Base-by-base conservation (phyloP, 2,888 invertebrate genomes). In the Campoplex nolae region DNA sequence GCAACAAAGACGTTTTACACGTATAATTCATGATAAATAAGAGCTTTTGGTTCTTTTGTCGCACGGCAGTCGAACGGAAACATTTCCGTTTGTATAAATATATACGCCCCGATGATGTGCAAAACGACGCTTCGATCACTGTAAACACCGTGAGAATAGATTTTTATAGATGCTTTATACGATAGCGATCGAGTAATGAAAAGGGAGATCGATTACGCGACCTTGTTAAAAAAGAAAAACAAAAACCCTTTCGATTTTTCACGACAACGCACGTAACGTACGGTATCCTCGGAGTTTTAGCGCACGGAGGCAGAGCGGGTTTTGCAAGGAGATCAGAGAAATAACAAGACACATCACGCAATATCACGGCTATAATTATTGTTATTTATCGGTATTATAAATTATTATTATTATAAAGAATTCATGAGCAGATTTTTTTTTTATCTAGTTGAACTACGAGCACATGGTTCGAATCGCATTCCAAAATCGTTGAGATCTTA, bases 381-480 rank as follows among this genome's bases (percentile, higher is more conserved):
- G 68, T 56, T 74, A 45, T 71, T 51, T 67, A 38, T 78, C 38
- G 13, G 58, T 35, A 42, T 6, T 65, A 11, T 13, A 28, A 45
- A 38, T 38, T 38, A 42, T 67, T 38, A 62, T 54, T 56, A 75
- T 38, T 13, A 38, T 28, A 7, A 23, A 70, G 48, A 67, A 35
- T 67, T 67, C 35, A 18, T 35, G 48, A 80, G 35, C 35, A 62
- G 35, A 67, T 45, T n/a, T 18, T 76, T 56, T 70, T 56, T 70
- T 18, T 76, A 38, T 38, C 42, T 70, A 42, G 18, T 18, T 18
- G 42, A 48, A 45, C 70, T 54, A 48, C 54, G 58, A 45, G 45
- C n/a, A 75, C 32, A 70, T 75, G 38, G 56, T 86, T 65, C 76
- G 80, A 73, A 77, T 81, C 77, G 78, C 84, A 78, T 78, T 84